A percentile compares a stretch with the other conserved stretches of the same genome.
Conservation (phyloP, 1,140 invertebrate genomes). For the Papilio aristodemus region DNA sequence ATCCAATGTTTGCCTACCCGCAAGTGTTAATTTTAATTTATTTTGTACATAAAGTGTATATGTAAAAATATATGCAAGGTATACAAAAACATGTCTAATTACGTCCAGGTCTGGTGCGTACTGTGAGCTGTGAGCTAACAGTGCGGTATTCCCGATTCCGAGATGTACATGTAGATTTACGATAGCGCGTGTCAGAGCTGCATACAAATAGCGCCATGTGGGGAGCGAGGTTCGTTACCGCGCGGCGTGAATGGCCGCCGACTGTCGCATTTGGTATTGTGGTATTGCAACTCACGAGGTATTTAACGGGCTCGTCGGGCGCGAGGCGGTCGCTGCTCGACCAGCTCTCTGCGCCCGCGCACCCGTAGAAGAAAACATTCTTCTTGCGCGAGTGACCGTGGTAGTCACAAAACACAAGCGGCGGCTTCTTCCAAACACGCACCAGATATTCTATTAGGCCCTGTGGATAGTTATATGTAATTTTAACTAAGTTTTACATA, state of each 20-base stretch:
- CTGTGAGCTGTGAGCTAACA: slow-evolving; percentile 15
- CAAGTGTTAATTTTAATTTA: neutral
- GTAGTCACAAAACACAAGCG: slow-evolving; percentile 91
- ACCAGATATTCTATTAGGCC: slow-evolving; percentile 84
- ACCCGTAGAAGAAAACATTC: slow-evolving; percentile 95
- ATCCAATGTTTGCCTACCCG: too few species aligned
- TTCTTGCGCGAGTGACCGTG: slow-evolving; percentile 94
- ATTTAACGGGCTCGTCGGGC: slow-evolving; percentile 82
- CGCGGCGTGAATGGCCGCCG: slow-evolving; percentile 9
- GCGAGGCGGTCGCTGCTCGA: slow-evolving; percentile 80
- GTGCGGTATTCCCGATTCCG: slow-evolving; percentile 14
- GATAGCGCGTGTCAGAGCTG: slow-evolving; percentile 24
- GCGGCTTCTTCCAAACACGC: slow-evolving; percentile 82
- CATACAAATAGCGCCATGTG: slow-evolving; percentile 27
- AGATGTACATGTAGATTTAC: slow-evolving; percentile 26
- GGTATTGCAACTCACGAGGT: slow-evolving; percentile 78
- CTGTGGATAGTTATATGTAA: too few species aligned
- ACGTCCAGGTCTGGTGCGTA: neutral
- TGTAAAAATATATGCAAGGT: neutral
- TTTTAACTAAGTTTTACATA: neutral
- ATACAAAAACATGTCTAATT: slow-evolving; percentile 31
- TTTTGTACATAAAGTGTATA: neutral
- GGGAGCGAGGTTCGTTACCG: slow-evolving; percentile 16
- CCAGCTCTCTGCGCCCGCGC: slow-evolving; percentile 86
- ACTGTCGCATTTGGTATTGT: slow-evolving; percentile 26